Evolutionary conservation across 2,797 vertebrate genomes (phyloP).

Genomic region (Acomys russatus): DNA sequence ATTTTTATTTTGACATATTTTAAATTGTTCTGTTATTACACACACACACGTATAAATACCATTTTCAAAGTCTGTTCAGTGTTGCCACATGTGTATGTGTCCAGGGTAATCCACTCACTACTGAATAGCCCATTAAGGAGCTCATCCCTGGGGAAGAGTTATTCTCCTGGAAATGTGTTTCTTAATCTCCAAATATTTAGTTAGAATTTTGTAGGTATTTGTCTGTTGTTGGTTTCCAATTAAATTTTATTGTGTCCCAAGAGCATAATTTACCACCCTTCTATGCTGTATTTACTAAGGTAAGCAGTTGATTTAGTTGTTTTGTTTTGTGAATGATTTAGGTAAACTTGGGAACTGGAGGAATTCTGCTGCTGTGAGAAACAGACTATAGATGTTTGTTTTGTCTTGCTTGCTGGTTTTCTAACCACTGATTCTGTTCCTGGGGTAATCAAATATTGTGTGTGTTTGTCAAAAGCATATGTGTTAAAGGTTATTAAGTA

Average conservation of each 20-base stretch:
- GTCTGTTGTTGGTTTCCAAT: neutral
- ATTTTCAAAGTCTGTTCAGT: neutral
- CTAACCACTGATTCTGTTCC: neutral
- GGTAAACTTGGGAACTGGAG: neutral
- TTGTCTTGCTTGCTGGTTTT: neutral
- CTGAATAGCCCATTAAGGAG: neutral
- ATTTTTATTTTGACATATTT: conserved; percentile 21
- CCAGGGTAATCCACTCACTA: neutral
- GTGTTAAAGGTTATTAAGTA: neutral
- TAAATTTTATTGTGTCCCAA: neutral
- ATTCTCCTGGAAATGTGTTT: neutral
- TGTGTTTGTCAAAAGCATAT: neutral
- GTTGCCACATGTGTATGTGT: neutral
- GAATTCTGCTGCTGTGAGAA: neutral
- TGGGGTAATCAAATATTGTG: neutral
- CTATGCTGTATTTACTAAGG: neutral
- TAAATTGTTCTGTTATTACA: neutral
- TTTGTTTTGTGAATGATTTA: neutral
- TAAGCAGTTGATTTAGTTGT: neutral
- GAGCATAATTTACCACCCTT: neutral
- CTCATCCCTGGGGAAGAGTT: neutral
- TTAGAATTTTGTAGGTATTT: neutral
- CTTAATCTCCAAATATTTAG: neutral
- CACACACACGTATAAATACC: neutral
- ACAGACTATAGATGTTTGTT: neutral